Evolutionary conservation across 2,888 invertebrate genomes (phyloP).

Genomic region (Thelaira solivaga): DNA sequence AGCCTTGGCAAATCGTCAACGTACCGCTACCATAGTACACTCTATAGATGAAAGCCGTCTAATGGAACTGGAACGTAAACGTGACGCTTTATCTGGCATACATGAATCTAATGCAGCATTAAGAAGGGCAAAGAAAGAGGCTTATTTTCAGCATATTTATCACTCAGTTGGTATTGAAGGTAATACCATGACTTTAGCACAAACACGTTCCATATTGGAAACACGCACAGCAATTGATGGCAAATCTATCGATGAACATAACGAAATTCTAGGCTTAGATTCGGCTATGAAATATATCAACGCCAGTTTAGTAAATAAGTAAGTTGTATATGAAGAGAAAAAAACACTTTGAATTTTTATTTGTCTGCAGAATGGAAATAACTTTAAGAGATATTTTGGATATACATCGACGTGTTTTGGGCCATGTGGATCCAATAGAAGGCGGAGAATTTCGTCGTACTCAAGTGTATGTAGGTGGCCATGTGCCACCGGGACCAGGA

Average conservation of each 20-base stretch:
- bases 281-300: constrained; percentile 96
- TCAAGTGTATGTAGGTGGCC: constrained; percentile 97
- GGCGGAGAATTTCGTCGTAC: constrained; percentile 92
- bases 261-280: constrained; percentile 96
- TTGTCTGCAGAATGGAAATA: constrained; percentile 82
- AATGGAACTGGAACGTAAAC: constrained; percentile 86
- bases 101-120: constrained; percentile 89
- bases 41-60: constrained; percentile 85
- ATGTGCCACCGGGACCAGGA: constrained; percentile 92
- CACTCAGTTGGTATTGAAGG: constrained; percentile 99
- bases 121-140: constrained; percentile 93
- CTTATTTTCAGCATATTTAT: constrained; percentile 96
- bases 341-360: background rate
- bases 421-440: constrained; percentile 95
- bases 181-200: constrained; percentile 95
- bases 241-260: constrained; percentile 97
- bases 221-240: constrained; percentile 91
- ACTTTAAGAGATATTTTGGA: constrained; percentile 91
- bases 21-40: constrained; percentile 92
- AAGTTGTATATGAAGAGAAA: constrained; percentile 48
- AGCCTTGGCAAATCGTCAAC: constrained; percentile 87
- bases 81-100: constrained; percentile 87
- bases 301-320: constrained; percentile 85
- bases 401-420: constrained; percentile 94
- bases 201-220: constrained; percentile 94